Evolutionary conservation across 2,113 vertebrate genomes (phyloP).

Genomic region (Murina feae): DNA sequence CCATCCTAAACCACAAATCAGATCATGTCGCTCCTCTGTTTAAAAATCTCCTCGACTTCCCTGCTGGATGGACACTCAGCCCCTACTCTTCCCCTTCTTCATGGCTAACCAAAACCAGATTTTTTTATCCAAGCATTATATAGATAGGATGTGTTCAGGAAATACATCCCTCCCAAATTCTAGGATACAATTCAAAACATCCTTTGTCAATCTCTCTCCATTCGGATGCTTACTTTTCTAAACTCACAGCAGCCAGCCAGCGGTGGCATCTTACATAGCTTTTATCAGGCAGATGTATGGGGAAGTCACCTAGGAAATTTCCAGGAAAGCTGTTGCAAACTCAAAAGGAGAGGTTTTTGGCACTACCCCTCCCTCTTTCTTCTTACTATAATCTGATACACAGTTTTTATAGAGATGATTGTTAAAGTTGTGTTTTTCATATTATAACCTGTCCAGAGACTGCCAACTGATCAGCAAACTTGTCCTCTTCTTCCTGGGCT

Average conservation of each 20-base stretch:
- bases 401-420: neutral
- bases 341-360: neutral
- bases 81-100: neutral
- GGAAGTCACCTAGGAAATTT: neutral
- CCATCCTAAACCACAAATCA: constrained; percentile 29
- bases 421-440: neutral
- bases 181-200: neutral
- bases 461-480: neutral
- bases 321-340: neutral
- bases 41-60: constrained; percentile 13
- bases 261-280: neutral
- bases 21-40: neutral
- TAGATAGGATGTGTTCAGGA: neutral
- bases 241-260: neutral
- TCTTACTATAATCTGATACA: neutral
- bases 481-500: neutral
- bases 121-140: neutral
- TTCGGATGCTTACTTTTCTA: neutral
- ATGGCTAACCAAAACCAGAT: neutral
- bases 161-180: neutral
- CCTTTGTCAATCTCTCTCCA: neutral
- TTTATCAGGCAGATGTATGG: neutral
- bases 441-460: neutral
- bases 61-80: neutral
- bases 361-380: neutral